Conservation (phyloP, 2,113 vertebrate genomes). For the Ciconia boyciana region DNA sequence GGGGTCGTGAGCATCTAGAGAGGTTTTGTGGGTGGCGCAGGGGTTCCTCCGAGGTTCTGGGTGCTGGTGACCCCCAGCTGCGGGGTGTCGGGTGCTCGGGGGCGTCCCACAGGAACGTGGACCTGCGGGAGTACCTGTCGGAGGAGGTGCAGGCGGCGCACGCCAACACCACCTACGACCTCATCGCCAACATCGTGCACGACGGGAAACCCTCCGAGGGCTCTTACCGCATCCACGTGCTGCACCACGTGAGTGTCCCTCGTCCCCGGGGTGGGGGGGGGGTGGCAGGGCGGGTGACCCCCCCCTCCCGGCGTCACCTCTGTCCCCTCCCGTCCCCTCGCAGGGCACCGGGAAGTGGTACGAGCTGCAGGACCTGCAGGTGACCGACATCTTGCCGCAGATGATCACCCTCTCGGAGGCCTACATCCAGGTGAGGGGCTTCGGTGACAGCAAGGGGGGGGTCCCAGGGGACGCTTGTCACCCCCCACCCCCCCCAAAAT, state of each 20-base stretch:
- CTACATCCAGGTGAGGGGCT: conserved; percentile 89
- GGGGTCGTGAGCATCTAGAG: too few species aligned
- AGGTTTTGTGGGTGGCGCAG: not conserved
- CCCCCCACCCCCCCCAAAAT: too few species aligned
- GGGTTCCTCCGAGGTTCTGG: not conserved
- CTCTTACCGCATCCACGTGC: conserved; percentile 92
- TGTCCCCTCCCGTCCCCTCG: fast-evolving
- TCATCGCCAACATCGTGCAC: conserved; percentile 92
- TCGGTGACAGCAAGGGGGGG: fast-evolving
- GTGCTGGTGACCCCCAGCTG: not conserved
- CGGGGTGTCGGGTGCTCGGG: not conserved
- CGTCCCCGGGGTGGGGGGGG: too few species aligned
- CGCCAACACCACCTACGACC: conserved; percentile 89
- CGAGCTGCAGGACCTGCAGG: conserved; percentile 95
- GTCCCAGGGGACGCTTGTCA: fast-evolving
- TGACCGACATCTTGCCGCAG: conserved; percentile 94
- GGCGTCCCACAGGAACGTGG: conserved; percentile 79
- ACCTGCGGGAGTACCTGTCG: conserved; percentile 90
- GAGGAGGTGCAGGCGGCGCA: conserved; percentile 88
- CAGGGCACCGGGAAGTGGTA: conserved; percentile 98
- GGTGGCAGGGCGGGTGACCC: too few species aligned
- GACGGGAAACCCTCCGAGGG: conserved; percentile 92
- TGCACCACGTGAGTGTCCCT: conserved; percentile 86
- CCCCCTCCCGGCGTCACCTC: not conserved
- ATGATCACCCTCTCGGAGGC: conserved; percentile 98